Evolutionary conservation across 2,113 vertebrate species (phyloP).

Genomic region (Antigone vipio): DNA sequence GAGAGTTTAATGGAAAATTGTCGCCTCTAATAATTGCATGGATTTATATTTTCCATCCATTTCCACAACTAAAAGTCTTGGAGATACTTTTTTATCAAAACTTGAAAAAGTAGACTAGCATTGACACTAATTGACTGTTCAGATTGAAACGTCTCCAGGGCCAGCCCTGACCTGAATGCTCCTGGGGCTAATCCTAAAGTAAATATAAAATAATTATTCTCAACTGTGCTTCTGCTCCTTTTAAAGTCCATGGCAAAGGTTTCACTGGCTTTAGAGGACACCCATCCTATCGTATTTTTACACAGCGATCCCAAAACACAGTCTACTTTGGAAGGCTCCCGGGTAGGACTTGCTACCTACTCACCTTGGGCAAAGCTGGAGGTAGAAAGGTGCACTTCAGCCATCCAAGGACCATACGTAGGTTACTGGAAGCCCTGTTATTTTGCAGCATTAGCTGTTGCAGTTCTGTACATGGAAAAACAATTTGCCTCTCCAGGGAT

Average conservation of each 20-base stretch:
- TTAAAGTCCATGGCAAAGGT: neutral
- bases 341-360: neutral
- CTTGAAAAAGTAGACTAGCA: neutral
- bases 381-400: neutral
- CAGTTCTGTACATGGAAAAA: neutral
- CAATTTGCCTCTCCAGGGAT: neutral
- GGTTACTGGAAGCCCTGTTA: neutral
- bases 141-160: neutral
- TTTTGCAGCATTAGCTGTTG: neutral
- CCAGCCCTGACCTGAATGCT: neutral
- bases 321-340: neutral
- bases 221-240: neutral
- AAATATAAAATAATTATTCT: neutral
- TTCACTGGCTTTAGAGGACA: neutral
- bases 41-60: neutral
- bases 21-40: neutral
- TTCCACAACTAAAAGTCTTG: neutral
- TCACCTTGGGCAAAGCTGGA: neutral
- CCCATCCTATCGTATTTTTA: neutral
- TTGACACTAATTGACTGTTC: neutral
- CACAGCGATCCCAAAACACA: neutral
- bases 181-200: neutral
- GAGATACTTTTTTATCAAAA: neutral
- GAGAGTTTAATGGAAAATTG: constrained; percentile 23
- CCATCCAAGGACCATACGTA: neutral